phyloP scores from a whole-genome alignment of 2,797 vertebrate genomes.

The Picus viridis region DNA sequence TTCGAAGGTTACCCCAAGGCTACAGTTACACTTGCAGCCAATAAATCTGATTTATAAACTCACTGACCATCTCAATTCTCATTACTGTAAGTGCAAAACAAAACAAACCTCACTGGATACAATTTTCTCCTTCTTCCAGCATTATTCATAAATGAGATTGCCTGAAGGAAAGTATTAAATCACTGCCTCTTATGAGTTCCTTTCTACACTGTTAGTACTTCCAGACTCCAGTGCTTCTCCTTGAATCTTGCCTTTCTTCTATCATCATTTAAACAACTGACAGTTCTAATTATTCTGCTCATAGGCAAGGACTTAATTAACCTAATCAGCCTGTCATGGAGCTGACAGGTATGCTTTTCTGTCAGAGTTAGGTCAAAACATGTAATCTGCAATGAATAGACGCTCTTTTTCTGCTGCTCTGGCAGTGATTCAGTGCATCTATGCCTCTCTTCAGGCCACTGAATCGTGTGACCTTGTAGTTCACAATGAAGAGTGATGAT shows the following conservation, averaged over 20 bases:
- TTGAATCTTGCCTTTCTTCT: conserved; percentile 47
- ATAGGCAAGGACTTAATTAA: conserved; percentile 70
- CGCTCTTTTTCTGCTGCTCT: conserved; percentile 58
- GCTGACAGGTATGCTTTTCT: conserved; percentile 73
- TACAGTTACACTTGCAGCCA: background rate
- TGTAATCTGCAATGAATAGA: conserved; percentile 64
- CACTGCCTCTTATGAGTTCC: background rate
- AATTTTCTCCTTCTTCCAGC: background rate
- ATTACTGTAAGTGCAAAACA: background rate
- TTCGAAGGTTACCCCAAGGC: background rate
- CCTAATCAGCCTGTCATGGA: conserved; percentile 59
- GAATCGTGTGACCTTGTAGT: conserved; percentile 60
- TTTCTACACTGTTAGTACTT: background rate
- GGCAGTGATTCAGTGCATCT: conserved; percentile 56
- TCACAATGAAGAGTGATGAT: conserved; percentile 48
- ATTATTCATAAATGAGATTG: background rate
- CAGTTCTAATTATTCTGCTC: conserved; percentile 57
- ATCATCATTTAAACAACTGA: conserved; percentile 46
- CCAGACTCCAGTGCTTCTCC: background rate
- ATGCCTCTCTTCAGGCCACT: conserved; percentile 64
- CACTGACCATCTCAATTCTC: background rate
- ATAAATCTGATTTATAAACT: background rate
- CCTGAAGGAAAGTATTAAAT: conserved; percentile 1
- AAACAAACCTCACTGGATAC: background rate
- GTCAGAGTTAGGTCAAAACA: conserved; percentile 50